Conservation (phyloP, 2,888 invertebrate genomes). For the Heteromyza rotundicornis region DNA sequence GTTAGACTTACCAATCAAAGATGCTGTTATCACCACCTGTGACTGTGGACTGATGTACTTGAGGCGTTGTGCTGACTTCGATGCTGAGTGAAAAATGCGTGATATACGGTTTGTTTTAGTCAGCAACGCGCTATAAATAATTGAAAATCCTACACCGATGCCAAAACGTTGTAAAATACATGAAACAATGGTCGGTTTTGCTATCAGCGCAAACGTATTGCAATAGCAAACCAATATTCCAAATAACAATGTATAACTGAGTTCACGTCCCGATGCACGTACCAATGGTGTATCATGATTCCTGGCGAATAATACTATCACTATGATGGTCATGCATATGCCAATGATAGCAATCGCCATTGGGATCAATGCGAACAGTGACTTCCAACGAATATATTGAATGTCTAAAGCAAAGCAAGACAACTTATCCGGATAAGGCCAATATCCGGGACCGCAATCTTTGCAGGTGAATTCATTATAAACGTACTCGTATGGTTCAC, state of each 20-base stretch:
- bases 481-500: conserved; percentile 73
- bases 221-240: conserved; percentile 75
- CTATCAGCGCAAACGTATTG: conserved; percentile 74
- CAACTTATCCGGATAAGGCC: conserved; percentile 70
- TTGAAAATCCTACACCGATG: conserved; percentile 74
- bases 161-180: conserved; percentile 73
- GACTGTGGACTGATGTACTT: conserved; percentile 78
- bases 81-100: conserved; percentile 74
- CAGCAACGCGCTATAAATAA: conserved; percentile 77
- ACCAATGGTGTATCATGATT: conserved; percentile 76
- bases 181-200: conserved; percentile 70
- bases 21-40: conserved; percentile 72
- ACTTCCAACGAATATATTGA: conserved; percentile 72
- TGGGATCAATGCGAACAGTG: conserved; percentile 70
- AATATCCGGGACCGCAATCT: conserved; percentile 70
- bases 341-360: conserved; percentile 70
- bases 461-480: conserved; percentile 70
- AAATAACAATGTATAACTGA: conserved; percentile 76
- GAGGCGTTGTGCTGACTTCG: conserved; percentile 74
- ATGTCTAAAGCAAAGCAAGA: conserved; percentile 70
- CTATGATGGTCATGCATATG: conserved; percentile 67
- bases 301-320: conserved; percentile 69
- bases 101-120: conserved; percentile 79
- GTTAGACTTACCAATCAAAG: conserved; percentile 64
- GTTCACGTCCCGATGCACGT: conserved; percentile 78